A percentile compares a stretch with the other conserved stretches of the same genome.
Conservation (phyloP, 92 coral and sea anemone genomes). For the Porites lobata region DNA sequence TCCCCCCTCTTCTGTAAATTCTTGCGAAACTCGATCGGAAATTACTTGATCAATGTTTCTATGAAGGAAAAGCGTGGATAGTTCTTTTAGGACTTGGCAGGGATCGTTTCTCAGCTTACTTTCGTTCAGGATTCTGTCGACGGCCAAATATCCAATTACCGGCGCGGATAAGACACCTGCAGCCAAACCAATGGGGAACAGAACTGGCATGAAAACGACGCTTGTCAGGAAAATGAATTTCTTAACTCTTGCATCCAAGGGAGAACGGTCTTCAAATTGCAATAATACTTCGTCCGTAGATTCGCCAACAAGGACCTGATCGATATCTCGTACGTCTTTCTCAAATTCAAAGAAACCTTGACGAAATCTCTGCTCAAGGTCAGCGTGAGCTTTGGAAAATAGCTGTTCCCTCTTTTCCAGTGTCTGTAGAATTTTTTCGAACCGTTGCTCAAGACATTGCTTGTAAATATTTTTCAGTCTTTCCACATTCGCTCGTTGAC, state of each 20-base stretch:
- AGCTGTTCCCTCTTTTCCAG: conserved; percentile 6
- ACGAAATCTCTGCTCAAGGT: neutral
- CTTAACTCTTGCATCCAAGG: neutral
- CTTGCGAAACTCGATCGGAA: neutral
- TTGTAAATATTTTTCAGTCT: neutral
- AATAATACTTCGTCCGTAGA: neutral
- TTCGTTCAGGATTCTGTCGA: conserved; percentile 7
- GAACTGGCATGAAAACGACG: neutral
- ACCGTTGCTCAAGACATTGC: conserved; percentile 13
- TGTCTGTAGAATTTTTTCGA: neutral
- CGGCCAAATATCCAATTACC: neutral
- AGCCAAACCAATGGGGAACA: conserved; percentile 17
- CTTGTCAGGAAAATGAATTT: conserved; percentile 8
- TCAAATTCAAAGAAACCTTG: conserved; percentile 21
- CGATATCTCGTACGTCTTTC: conserved; percentile 22
- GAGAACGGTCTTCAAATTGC: neutral
- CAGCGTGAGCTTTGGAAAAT: neutral
- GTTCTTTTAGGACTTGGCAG: neutral
- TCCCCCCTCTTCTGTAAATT: neutral
- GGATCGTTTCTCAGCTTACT: neutral
- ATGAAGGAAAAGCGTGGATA: conserved; percentile 9
- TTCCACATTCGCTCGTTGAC: neutral
- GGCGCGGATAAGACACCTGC: conserved; percentile 36
- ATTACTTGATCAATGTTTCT: neutral
- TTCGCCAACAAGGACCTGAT: conserved; percentile 6